Evolutionary conservation across 2,888 invertebrate genomes (phyloP).

Genomic region (Amphipoea oculea): DNA sequence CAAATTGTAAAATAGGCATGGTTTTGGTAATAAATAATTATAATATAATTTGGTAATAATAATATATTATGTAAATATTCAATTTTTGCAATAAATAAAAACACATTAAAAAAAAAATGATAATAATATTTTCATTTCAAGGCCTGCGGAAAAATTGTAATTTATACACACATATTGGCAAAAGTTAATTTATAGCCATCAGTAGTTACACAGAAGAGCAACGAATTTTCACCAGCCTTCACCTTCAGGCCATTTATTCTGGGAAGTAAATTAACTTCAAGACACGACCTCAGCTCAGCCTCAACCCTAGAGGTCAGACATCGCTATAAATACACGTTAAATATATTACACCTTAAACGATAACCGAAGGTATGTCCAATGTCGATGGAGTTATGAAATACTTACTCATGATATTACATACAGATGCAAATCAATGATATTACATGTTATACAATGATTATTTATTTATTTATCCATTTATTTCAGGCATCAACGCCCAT

Average conservation of each 20-base stretch:
- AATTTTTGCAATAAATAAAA: no score
- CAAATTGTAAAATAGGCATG: neutral
- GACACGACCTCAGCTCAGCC: slow-evolving; percentile 38
- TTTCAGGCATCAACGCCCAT: no score
- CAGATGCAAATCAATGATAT: slow-evolving; percentile 2
- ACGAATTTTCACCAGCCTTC: slow-evolving; percentile 44
- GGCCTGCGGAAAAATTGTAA: no score
- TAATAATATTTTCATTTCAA: neutral
- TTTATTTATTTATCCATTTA: neutral
- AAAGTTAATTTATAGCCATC: slow-evolving; percentile 30
- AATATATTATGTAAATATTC: no score
- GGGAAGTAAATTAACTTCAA: slow-evolving; percentile 55
- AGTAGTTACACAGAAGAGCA: slow-evolving; percentile 25
- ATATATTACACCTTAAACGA: slow-evolving; percentile 50
- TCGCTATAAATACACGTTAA: slow-evolving; percentile 53
- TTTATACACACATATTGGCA: slow-evolving; percentile 8
- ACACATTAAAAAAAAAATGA: neutral
- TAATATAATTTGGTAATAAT: no score
- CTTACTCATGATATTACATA: slow-evolving; percentile 43
- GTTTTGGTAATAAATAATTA: neutral
- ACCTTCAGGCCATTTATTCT: slow-evolving; percentile 47
- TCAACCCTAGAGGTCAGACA: slow-evolving; percentile 50
- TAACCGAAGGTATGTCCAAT: slow-evolving; percentile 44
- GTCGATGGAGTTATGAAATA: slow-evolving; percentile 56
- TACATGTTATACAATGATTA: slow-evolving; percentile 63